Conservation (phyloP, 2,888 invertebrate species). For the Plebejus argus region DNA sequence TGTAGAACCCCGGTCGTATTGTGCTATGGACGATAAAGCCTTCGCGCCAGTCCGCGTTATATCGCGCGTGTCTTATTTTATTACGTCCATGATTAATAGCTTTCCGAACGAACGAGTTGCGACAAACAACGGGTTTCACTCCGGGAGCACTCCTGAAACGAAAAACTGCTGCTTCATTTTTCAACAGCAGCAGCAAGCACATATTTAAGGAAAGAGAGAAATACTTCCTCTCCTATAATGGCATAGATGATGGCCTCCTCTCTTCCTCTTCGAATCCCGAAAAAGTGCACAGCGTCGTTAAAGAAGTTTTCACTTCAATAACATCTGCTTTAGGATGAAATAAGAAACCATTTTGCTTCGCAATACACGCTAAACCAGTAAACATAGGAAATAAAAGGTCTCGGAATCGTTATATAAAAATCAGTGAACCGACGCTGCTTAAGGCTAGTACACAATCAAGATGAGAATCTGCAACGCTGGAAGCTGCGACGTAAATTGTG, state of each 20-base stretch:
- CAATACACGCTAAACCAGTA: not conserved
- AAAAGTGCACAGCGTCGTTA: no score
- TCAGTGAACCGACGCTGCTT: not conserved
- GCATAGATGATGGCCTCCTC: no score
- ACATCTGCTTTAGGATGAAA: not conserved
- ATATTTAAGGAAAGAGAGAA: no score
- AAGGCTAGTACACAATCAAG: not conserved
- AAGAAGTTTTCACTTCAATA: no score
- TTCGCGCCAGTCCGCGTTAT: not conserved
- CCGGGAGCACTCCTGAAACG: no score
- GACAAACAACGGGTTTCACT: not conserved
- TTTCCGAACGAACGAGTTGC: not conserved
- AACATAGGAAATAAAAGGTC: conserved; percentile 18
- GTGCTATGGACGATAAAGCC: not conserved
- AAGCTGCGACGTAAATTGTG: not conserved
- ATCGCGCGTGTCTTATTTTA: conserved; percentile 6
- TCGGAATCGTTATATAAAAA: conserved; percentile 4
- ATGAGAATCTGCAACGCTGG: not conserved
- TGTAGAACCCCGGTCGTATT: not conserved
- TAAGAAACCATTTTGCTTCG: not conserved
- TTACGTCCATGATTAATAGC: conserved; percentile 1
- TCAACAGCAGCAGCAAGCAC: no score
- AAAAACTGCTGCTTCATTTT: no score
- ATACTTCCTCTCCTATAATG: no score
- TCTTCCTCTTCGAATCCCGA: no score